Evolutionary conservation across 2,797 vertebrate genomes (phyloP).

Genomic region (Antennarius maculatus): DNA sequence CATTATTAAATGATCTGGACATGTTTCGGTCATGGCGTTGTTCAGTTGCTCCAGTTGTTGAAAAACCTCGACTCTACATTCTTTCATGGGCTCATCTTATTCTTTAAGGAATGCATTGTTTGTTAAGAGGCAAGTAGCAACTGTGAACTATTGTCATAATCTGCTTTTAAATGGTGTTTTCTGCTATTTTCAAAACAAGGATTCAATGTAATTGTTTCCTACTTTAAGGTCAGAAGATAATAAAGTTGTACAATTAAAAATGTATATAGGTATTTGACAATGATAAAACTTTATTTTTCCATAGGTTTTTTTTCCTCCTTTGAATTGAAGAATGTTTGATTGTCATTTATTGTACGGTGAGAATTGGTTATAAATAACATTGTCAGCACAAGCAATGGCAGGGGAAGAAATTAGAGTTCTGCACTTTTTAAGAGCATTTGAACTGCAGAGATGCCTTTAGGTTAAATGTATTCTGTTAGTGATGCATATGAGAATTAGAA

Average conservation of each 20-base stretch:
- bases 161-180: neutral
- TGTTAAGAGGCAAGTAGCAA: neutral
- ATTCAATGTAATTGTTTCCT: neutral
- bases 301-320: neutral
- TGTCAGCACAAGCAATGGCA: constrained; percentile 4
- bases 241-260: too few species aligned
- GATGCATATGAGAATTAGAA: neutral
- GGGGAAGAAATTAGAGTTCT: neutral
- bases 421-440: constrained; percentile 16
- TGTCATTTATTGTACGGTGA: constrained; percentile 8
- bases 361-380: constrained; percentile 28
- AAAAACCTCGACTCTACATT: neutral
- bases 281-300: constrained; percentile 23
- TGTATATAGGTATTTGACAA: too few species aligned
- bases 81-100: neutral
- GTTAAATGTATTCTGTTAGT: neutral
- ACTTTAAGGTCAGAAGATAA: neutral
- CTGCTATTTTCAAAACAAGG: constrained; percentile 1
- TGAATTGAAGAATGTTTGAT: constrained; percentile 13
- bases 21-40: neutral
- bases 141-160: neutral
- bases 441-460: constrained; percentile 1
- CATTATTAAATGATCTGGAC: neutral
- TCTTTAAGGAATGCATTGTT: neutral
- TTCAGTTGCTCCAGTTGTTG: neutral